Conservation (phyloP, 1,140 invertebrate genomes). For the Panulirus ornatus region DNA sequence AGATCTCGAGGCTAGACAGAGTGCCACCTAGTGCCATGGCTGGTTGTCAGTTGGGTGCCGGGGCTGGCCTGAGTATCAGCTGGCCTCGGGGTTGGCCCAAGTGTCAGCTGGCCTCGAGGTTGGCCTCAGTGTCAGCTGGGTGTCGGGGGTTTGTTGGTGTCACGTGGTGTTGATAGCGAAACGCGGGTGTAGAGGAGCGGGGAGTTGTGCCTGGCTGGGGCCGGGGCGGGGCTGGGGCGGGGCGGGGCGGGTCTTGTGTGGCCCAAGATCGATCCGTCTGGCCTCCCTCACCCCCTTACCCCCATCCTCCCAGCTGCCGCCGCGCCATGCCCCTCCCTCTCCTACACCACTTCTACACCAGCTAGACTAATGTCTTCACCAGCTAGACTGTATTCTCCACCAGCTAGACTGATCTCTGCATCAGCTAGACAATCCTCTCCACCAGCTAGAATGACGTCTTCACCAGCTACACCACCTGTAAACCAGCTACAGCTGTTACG, state of each 20-base stretch:
- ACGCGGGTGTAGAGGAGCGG: not conserved
- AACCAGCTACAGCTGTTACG: too few species aligned
- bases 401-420: too few species aligned
- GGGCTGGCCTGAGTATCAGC: too few species aligned
- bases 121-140: too few species aligned
- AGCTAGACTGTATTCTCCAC: not conserved
- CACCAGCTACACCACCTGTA: not conserved
- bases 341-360: not conserved
- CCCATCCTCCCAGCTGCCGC: not conserved
- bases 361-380: not conserved
- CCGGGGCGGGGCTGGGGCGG: not conserved
- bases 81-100: too few species aligned
- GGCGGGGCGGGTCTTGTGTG: not conserved
- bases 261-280: too few species aligned
- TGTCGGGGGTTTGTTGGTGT: not conserved
- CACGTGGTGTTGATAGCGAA: constrained; percentile 22
- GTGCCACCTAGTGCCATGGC: too few species aligned
- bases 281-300: not conserved
- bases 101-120: too few species aligned
- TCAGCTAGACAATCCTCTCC: not conserved
- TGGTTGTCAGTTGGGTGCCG: too few species aligned
- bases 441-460: too few species aligned
- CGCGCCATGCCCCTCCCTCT: not conserved
- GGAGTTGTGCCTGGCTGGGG: too few species aligned
- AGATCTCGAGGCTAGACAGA: too few species aligned